Base-by-base conservation (phyloP, 2,888 invertebrate species). In the Tortrix viridana region DNA sequence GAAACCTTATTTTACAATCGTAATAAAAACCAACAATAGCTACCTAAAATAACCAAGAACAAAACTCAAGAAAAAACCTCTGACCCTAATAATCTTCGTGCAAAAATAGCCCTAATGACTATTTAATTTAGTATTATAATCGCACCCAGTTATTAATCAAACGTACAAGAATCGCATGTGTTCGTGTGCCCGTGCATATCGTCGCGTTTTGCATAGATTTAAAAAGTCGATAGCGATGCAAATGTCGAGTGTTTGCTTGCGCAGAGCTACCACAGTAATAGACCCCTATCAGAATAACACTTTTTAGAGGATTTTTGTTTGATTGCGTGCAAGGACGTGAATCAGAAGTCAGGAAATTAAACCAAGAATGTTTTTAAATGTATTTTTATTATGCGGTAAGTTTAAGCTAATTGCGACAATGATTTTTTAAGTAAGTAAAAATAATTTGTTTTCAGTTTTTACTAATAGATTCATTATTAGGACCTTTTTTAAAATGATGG, bases 131-230 rank as follows among this genome's bases (percentile, higher is more conserved):
- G n/a, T 41, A n/a, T 16, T 14, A 16, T 16, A 41, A 19, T 19
- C 44, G 38, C 41, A 14, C 6, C 22, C 9, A 3, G 80, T 81
- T 81, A 84, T 86, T 88, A 88, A 86, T 88, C 85, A 86, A 81
- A 75, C 66, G 77, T 87, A 85, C 53, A 85, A 82, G 80, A 84
- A 83, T 88, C 82, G 86, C 85, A 87, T 87, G 87, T 85, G 84
- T 85, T 84, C 84, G 88, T 84, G 88, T 82, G 86, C 82, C 80
- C 86, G 85, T 77, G 84, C 84, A 80, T 89, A 90, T 91, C 89
- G 90, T 86, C 85, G 85, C 84, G 85, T 90, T 92, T 90, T 90
- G 90, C 91, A 91, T 90, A 91, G 91, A 91, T 92, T 90, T 88
- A 91, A 91, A 91, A 92, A 92, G 76, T 88, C 85, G 91, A 92